Base-by-base conservation (phyloP, 2,797 vertebrate species). In the Saxicola maurus region DNA sequence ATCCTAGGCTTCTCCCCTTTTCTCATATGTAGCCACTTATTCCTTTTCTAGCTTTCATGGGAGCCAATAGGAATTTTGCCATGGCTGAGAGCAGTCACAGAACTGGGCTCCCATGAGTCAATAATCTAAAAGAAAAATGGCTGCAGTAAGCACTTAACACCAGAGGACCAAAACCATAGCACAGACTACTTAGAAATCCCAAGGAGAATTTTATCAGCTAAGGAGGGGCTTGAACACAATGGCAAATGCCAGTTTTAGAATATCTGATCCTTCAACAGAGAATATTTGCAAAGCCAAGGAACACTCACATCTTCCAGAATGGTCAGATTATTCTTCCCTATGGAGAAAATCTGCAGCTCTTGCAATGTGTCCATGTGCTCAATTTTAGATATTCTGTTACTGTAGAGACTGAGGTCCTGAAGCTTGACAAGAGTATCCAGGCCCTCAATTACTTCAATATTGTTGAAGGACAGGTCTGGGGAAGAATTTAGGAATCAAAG, bases 391-490 rank as follows among this genome's bases (percentile, higher is more conserved):
- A 99, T 98, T 57, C 86, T 96, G 95, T 99, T 99, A 94, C 95
- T 97, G 94, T 95, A 98, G 86, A 99, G 96, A 91, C 98, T 98
- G 80, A 99, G 96, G 82, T 98, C 95, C 93, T 99, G 97, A 73
- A 99, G 97, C 80, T 98, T 99, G 76, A 93, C 94, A 35, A 99
- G 96, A 14, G 96, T 91, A 53, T 98, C 96, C 94, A 99, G 94
- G 20, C 99, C 98, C 80, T 98, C 98, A 5, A 99, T 99, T 87
- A 97, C 92, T 94, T 98, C 96, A 5, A 99, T 99, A 11, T 97
- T 97, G 96, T 99, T 99, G 94, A 98, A 99, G 15, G 99, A 99
- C 84, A 99, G 93, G 96, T 99, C 99, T 99, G 85, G 90, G 65
- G 69, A 80, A 74, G 43, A 91, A 30, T 71, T 46, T 62, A 66